A percentile compares a stretch with the other conserved stretches of the same genome.
Conservation (phyloP, 1,140 invertebrate genomes). For the Leptestheria dahalacensis region DNA sequence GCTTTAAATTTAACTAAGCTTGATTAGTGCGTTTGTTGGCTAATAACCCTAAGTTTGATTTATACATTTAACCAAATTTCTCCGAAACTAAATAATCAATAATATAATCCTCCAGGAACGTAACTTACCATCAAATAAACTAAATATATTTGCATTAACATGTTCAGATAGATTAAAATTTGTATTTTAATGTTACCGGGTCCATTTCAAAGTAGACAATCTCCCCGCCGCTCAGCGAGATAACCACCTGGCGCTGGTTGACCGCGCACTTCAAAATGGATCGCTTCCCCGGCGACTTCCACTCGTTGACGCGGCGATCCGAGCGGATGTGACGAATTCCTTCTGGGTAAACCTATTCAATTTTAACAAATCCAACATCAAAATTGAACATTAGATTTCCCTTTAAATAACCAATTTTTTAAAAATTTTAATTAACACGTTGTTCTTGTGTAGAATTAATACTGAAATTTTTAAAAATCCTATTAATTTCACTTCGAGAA, state of each 20-base stretch:
- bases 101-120: constrained; percentile 8
- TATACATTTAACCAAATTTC: too few species aligned
- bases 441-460: constrained; percentile 3
- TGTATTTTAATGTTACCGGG: constrained; percentile 44
- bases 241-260: constrained; percentile 96
- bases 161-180: constrained; percentile 6
- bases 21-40: too few species aligned
- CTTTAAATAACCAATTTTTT: not conserved
- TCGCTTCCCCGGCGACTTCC: constrained; percentile 96
- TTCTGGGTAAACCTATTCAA: constrained; percentile 75
- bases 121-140: too few species aligned
- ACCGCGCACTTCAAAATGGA: constrained; percentile 95
- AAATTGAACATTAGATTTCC: constrained; percentile 14
- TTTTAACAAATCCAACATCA: constrained; percentile 12
- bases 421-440: not conserved
- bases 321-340: constrained; percentile 96
- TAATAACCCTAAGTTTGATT: too few species aligned
- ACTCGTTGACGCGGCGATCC: constrained; percentile 96
- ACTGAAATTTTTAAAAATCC: too few species aligned
- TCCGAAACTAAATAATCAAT: too few species aligned
- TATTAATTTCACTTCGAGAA: too few species aligned
- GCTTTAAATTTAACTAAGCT: too few species aligned
- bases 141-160: too few species aligned
- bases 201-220: constrained; percentile 99
- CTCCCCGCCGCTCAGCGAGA: constrained; percentile 92